Base-by-base conservation (phyloP, 2,888 invertebrate genomes). In the Tetrapedia diversipes region DNA sequence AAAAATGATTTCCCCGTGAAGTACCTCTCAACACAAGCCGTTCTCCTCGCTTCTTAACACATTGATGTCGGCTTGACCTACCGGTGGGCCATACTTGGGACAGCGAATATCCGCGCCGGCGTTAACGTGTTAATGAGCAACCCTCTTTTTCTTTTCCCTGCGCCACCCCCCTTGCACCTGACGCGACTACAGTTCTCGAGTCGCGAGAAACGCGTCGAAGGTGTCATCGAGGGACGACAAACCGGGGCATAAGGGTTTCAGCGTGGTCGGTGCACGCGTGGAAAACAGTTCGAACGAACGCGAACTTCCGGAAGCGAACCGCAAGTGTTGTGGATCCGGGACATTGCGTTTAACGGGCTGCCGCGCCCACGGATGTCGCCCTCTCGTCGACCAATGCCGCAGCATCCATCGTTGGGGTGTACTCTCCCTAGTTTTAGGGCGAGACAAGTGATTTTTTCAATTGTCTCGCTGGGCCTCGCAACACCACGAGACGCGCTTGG, bases 401-500 rank as follows among this genome's bases (percentile, higher is more conserved):
- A 83, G 83, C 81, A 83, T 85, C 81, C 83, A 72, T n/a, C n/a
- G n/a, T 24, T 51, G 39, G 77, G 67, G 69, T 68, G 47, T 45
- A 47, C 45, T 41, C 68, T 81, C 82, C 80, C 81, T 78, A 86
- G 86, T 89, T 89, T 90, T 80, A 86, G 83, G 82, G 85, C 82
- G 88, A 87, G 89, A 88, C 91, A 90, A 91, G 91, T 91, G 90
- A 91, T 91, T 91, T 89, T 90, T 89, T 88, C 90, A 88, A 91
- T 91, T 90, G 89, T 91, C 90, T 90, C 85, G 89, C 87, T 85
- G 85, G 82, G 54, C 66, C 82, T 67, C 82, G 75, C 60, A 68
- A 79, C 78, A 73, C 80, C 76, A 82, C 86, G 88, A 81, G 84
- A 86, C 90, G 90, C 91, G 90, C 91, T 85, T 91, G 91, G 87